phyloP scores from a whole-genome alignment of 2,797 vertebrate genomes.

The Melanogrammus aeglefinus region DNA sequence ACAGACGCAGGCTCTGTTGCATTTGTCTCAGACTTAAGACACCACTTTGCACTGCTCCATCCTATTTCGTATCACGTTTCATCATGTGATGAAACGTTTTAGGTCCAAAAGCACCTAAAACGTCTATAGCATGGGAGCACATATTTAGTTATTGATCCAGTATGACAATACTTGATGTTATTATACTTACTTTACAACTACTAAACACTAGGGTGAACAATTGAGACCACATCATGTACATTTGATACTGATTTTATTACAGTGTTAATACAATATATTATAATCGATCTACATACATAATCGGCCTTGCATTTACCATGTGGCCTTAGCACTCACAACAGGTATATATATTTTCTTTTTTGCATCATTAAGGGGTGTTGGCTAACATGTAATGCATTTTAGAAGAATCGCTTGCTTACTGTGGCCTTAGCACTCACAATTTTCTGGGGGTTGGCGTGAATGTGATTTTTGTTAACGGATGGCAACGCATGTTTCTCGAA shows the following conservation, averaged over 20 bases:
- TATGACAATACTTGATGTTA: no score
- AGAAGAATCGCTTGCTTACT: no score
- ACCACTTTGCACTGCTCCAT: no score
- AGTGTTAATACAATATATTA: constrained; percentile 60
- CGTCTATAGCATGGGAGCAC: no score
- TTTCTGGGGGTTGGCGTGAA: not conserved
- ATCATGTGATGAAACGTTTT: no score
- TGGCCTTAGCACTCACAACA: not conserved
- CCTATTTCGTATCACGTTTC: no score
- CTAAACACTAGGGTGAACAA: no score
- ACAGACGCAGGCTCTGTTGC: not conserved
- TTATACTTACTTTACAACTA: no score
- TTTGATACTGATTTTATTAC: constrained; percentile 44
- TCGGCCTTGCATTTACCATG: constrained; percentile 30
- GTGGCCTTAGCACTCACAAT: not conserved
- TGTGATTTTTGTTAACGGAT: constrained; percentile 62
- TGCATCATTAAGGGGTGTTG: constrained; percentile 1
- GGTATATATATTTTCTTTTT: not conserved
- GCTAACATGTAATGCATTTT: no score
- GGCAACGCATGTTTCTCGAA: constrained; percentile 32
- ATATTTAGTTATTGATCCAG: no score
- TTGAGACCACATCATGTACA: not conserved
- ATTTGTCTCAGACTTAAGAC: no score
- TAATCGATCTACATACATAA: constrained; percentile 45
- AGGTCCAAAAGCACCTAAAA: no score